These are phyloP conservation scores for Ctenopoma kingsleyae DNA, from an alignment of 2,797 vertebrate genomes.

Conservation along the genomic window DNA sequence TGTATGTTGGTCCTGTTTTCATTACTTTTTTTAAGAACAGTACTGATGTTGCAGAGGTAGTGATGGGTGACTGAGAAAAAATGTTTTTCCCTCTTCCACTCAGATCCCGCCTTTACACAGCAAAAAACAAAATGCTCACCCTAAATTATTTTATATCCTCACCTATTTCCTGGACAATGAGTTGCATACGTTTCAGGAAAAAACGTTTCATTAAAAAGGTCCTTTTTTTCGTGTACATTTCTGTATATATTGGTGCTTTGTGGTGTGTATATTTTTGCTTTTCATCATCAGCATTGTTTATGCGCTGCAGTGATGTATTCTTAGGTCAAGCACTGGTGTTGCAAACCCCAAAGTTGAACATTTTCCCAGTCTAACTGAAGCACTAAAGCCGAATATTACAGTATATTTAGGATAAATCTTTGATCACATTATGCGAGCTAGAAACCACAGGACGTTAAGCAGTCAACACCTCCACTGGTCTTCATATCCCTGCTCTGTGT, in stretches of 20 bases:
- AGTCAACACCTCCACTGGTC: not conserved
- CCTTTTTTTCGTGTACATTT: constrained; percentile 46
- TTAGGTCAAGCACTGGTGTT: constrained; percentile 67
- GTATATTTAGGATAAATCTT: constrained; percentile 20
- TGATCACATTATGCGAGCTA: constrained; percentile 8
- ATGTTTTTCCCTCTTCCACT: not conserved
- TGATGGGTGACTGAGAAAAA: not conserved
- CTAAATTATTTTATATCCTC: not conserved
- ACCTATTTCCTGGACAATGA: constrained; percentile 13
- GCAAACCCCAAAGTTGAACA: constrained; percentile 44
- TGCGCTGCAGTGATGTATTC: constrained; percentile 48
- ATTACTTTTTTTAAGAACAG: not conserved
- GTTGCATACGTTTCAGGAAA: constrained; percentile 6
- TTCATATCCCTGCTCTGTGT: constrained; percentile 12
- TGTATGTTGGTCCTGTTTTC: not conserved
- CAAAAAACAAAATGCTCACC: not conserved
- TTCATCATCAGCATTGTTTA: constrained; percentile 59
- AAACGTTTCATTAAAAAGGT: not conserved
- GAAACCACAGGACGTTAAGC: constrained; percentile 25
- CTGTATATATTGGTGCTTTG: constrained; percentile 79
- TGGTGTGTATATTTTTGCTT: constrained; percentile 82
- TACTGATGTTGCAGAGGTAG: not conserved
- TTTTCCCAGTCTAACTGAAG: constrained; percentile 40
- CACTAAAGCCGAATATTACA: constrained; percentile 58
- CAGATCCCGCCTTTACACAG: not conserved